phyloP scores from a whole-genome alignment of 2,113 vertebrate species.

The Corythornis madagascariensis region DNA sequence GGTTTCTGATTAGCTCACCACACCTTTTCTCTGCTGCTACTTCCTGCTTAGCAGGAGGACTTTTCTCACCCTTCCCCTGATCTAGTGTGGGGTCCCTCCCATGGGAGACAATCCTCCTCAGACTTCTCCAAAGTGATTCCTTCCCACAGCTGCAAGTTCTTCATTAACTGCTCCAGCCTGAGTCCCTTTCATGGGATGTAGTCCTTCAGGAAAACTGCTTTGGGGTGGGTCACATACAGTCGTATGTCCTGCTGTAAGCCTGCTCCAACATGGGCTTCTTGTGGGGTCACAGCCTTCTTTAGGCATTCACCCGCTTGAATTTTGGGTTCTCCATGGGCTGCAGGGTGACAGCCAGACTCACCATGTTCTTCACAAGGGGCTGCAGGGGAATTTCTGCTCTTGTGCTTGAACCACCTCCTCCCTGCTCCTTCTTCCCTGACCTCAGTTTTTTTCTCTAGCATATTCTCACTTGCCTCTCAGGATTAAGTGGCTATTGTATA shows the following conservation, averaged over 20 bases:
- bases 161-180: neutral
- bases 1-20: neutral
- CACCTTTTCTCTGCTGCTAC: neutral
- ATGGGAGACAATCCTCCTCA: neutral
- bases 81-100: neutral
- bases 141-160: neutral
- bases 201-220: neutral
- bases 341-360: neutral
- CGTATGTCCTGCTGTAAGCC: neutral
- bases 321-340: neutral
- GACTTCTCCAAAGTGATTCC: neutral
- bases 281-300: neutral
- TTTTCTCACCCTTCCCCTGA: neutral
- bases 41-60: neutral
- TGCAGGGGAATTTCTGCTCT: neutral
- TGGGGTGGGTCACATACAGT: neutral
- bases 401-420: neutral
- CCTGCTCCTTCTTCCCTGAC: neutral
- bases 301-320: neutral
- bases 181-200: neutral
- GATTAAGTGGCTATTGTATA: neutral
- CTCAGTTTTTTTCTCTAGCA: neutral
- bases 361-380: neutral
- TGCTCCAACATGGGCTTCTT: neutral
- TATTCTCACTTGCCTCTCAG: neutral